Base-by-base conservation (phyloP, 2,797 vertebrate genomes). In the Rhinogobio ventralis region DNA sequence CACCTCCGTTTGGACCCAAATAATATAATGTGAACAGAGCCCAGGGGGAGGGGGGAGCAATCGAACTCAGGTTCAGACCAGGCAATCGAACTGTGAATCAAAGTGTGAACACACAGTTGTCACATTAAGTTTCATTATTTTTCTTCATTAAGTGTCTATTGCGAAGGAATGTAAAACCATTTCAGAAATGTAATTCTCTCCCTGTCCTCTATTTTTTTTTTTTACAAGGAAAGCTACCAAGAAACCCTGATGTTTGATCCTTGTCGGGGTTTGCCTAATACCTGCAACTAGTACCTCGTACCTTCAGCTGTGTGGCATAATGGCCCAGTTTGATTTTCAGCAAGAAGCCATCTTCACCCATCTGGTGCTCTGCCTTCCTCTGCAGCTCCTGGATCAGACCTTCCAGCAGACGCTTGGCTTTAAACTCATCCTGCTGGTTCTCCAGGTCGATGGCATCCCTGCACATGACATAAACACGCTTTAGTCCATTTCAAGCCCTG, bases 401-500 rank as follows among this genome's bases (percentile, higher is more conserved):
- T 81, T 99, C 97, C 87, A 99, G 93, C 89, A 99, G 93, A 88
- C 96, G 96, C 67, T 97, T 96, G 25, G 97, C 98, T 91, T 98
- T 98, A 90, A 96, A 93, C 73, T 97, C 97, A 86, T 99, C 98
- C 84, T 97, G 95, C 62, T 97, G 96, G 92, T 97, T 98, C 90
- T 99, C 98, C 81, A 98, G 92, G 91, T 99, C 97, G 69, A 99
- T 96, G 13, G 96, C 95, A 89, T 99, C 98, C 98, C 98, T 99
- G 7, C 7, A 20, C 19, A 84, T 6, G 36, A 73, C 51, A 85
- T 5, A 79, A 30, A 42, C n/a, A 83, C 17, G 64, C 71, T 60
- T 46, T 19, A 78, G 36, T 53, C 1, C 6, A 57, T 46, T 39
- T 28, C 9, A 75, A 30, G 20, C 4, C 66, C 19, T 53, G 28